Percentiles rank a stretch among this genome's conserved stretches.
These are phyloP conservation scores for Pterostichus niger DNA, from an alignment of 2,888 invertebrate species.

Conservation along the genomic window DNA sequence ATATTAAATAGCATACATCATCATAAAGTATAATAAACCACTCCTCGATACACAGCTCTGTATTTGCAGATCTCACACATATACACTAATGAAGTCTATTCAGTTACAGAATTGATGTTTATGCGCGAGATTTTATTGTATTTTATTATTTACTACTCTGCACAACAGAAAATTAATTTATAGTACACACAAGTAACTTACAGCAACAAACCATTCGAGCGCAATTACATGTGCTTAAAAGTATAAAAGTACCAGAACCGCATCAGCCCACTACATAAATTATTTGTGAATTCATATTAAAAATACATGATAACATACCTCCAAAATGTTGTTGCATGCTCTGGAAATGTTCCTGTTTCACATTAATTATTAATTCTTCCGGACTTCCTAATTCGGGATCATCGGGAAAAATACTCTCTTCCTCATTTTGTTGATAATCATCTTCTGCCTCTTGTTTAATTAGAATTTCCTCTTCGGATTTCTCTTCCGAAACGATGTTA, in stretches of 20 bases:
- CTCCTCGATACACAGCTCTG: too few relatives aligned
- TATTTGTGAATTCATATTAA: background rate
- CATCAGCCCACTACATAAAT: background rate
- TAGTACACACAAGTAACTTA: too few relatives aligned
- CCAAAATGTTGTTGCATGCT: background rate
- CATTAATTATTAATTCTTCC: background rate
- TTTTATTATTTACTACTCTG: too few relatives aligned
- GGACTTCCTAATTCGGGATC: background rate
- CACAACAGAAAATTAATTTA: too few relatives aligned
- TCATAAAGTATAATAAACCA: too few relatives aligned
- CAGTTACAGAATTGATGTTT: too few relatives aligned
- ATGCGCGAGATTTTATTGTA: too few relatives aligned
- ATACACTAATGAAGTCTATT: background rate
- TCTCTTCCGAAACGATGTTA: background rate
- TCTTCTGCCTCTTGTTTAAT: conserved; percentile 18
- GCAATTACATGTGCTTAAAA: background rate
- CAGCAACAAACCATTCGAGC: background rate
- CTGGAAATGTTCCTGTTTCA: conserved; percentile 2
- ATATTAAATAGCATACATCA: too few relatives aligned
- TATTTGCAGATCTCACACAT: too few relatives aligned
- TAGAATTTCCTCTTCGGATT: background rate
- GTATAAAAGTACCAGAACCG: conserved; percentile 5
- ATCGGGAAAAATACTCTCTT: conserved; percentile 42
- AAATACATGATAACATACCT: background rate
- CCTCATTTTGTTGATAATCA: background rate